These are phyloP conservation scores for Lamprologus sp. DNA, from an alignment of 2,113 vertebrate genomes.

Conservation along the genomic window DNA sequence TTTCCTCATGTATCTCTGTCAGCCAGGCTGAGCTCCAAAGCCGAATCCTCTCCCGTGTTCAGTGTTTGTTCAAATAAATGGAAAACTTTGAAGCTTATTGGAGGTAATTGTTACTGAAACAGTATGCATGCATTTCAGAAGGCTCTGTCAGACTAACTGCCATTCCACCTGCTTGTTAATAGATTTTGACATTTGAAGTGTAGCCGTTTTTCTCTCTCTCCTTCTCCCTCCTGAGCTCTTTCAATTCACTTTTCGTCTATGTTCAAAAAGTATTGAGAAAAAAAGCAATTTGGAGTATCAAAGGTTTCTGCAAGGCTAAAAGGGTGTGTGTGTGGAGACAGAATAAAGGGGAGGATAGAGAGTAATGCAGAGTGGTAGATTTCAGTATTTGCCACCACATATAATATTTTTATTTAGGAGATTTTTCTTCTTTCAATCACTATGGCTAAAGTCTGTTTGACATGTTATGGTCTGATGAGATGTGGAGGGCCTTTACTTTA, in stretches of 20 bases:
- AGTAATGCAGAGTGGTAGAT: neutral
- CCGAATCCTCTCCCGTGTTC: neutral
- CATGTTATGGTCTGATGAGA: neutral
- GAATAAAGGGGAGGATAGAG: neutral
- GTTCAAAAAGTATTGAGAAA: neutral
- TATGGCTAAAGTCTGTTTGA: neutral
- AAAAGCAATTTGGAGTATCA: slow-evolving; percentile 2
- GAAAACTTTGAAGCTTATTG: slow-evolving; percentile 3
- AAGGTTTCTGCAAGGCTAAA: neutral
- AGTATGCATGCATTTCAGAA: neutral
- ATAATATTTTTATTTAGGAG: neutral
- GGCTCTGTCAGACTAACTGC: neutral
- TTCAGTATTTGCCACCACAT: neutral
- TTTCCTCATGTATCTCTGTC: slow-evolving; percentile 5
- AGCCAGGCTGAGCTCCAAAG: slow-evolving; percentile 5
- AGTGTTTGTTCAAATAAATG: neutral
- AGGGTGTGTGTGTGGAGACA: neutral
- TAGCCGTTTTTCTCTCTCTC: neutral
- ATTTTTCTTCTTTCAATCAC: neutral
- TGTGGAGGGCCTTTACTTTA: slow-evolving; percentile 5
- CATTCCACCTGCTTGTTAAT: slow-evolving; percentile 21
- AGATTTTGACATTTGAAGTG: neutral
- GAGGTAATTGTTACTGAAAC: slow-evolving; percentile 3
- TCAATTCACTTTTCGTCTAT: neutral
- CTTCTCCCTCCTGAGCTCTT: neutral